Conservation (phyloP, 2,888 invertebrate species). For the Microctonus brassicae region DNA sequence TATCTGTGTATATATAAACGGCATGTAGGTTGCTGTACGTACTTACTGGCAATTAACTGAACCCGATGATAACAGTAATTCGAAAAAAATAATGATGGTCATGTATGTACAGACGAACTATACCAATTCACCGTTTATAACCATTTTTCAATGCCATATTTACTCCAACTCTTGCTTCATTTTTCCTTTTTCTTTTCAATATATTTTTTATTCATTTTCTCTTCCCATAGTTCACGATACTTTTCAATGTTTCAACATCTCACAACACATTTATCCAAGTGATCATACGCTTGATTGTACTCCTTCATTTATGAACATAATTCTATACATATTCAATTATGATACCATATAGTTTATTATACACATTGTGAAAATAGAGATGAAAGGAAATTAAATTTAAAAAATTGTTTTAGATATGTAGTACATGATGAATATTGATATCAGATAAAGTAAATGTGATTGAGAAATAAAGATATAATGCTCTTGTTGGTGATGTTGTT, state of each 20-base stretch:
- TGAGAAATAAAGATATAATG: too few species aligned
- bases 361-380: neutral
- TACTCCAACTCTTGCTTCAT: neutral
- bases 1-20: neutral
- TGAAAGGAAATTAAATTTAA: neutral
- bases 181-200: neutral
- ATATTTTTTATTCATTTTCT: neutral
- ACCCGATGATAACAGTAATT: conserved; percentile 24
- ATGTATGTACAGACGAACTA: neutral
- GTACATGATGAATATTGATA: neutral
- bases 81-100: neutral
- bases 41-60: conserved; percentile 9
- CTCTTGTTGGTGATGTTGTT: too few species aligned
- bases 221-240: neutral
- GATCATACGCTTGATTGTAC: neutral
- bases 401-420: neutral
- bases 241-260: neutral
- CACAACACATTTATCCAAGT: neutral
- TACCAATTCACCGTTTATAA: neutral
- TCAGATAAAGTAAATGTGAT: too few species aligned
- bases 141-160: neutral
- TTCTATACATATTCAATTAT: neutral
- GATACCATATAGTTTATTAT: neutral
- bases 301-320: neutral
- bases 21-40: neutral